Percentiles rank a stretch among this genome's conserved stretches.
phyloP scores from a whole-genome alignment of 2,888 invertebrate genomes.

The Microctonus aethiopoides region DNA sequence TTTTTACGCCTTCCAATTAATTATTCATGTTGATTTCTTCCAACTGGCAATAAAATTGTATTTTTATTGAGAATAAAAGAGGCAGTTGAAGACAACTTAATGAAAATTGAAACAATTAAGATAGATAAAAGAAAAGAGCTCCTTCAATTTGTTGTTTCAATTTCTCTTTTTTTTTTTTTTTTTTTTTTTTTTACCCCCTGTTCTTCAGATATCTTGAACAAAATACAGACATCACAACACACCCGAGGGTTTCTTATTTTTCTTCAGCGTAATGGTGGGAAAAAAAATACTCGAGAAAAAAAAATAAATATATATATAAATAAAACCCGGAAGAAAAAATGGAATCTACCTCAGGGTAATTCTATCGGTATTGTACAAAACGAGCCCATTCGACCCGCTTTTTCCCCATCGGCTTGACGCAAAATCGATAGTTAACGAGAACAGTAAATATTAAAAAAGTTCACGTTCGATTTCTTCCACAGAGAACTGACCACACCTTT shows the following conservation, averaged over 20 bases:
- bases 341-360: slow-evolving; percentile 19
- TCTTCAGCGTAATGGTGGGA: neutral
- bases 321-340: slow-evolving; percentile 2
- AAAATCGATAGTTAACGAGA: slow-evolving; percentile 47
- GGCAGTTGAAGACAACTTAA: neutral
- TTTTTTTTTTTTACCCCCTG: neutral
- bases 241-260: neutral
- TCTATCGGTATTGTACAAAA: too few relatives aligned
- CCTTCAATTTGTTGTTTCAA: neutral
- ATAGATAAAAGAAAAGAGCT: neutral
- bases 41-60: neutral
- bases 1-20: neutral
- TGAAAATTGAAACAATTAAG: neutral
- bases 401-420: slow-evolving; percentile 30
- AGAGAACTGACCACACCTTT: slow-evolving; percentile 16
- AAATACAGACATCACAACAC: neutral
- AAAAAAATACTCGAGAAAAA: neutral
- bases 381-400: slow-evolving; percentile 31
- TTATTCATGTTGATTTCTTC: neutral
- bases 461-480: slow-evolving; percentile 25
- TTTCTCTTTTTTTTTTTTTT: neutral
- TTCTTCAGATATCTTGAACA: neutral
- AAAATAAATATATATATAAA: neutral
- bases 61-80: neutral
- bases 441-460: slow-evolving; percentile 40